These are phyloP conservation scores for Excalfactoria chinensis DNA, from an alignment of 2,113 vertebrate genomes.

Conservation along the genomic window DNA sequence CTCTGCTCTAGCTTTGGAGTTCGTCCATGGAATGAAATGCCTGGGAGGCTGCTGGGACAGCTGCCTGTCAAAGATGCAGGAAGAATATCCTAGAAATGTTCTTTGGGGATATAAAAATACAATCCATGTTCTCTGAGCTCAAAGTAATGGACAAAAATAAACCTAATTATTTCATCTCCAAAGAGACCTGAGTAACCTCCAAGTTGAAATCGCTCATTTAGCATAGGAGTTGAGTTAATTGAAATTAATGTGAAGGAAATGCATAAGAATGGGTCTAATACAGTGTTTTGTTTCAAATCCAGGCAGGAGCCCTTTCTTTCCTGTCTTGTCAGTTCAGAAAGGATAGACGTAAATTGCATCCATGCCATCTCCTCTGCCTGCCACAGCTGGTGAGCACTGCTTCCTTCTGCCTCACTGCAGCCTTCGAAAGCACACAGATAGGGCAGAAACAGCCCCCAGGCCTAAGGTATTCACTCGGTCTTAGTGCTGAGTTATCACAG, in stretches of 20 bases:
- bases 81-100: not conserved
- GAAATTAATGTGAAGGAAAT: not conserved
- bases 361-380: not conserved
- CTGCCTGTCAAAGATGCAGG: not conserved
- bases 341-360: not conserved
- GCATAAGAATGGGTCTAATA: not conserved
- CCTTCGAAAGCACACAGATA: not conserved
- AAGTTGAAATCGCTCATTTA: not conserved
- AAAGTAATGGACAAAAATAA: not conserved
- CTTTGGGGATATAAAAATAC: not conserved
- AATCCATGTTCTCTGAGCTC: not conserved
- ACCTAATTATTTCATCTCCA: not conserved
- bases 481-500: not conserved
- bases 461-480: not conserved
- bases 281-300: not conserved
- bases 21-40: not conserved
- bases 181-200: not conserved
- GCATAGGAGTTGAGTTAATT: not conserved
- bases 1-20: not conserved
- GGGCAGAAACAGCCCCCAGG: not conserved
- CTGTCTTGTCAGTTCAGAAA: not conserved
- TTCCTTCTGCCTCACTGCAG: not conserved
- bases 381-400: not conserved
- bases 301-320: not conserved
- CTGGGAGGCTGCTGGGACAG: not conserved